Evolutionary conservation across 2,797 vertebrate genomes (phyloP).

Genomic region (Poeciliopsis presidionis): DNA sequence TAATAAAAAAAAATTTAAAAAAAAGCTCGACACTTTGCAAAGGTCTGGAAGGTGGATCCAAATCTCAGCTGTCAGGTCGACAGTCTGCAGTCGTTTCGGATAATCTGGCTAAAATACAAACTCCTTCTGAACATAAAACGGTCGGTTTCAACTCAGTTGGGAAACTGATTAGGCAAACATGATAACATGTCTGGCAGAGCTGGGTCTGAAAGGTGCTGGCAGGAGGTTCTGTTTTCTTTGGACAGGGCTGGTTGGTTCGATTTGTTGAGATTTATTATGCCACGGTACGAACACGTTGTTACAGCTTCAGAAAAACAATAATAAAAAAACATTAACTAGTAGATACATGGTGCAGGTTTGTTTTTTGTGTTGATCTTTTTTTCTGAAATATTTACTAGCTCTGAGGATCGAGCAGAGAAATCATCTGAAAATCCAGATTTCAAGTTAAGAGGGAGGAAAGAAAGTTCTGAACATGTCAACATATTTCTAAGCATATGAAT

Average conservation of each 20-base stretch:
- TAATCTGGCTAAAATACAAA: not conserved
- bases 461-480: not conserved
- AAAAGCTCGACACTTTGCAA: not conserved
- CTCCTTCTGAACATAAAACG: not conserved
- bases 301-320: not conserved
- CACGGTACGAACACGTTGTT: not conserved
- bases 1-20: too few relatives aligned
- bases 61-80: not conserved
- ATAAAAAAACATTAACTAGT: not conserved
- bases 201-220: rapidly evolving
- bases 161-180: conserved; percentile 1
- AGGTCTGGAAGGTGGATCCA: not conserved
- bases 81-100: not conserved
- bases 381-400: not conserved
- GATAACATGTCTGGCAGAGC: not conserved
- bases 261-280: not conserved
- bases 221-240: not conserved
- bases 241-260: not conserved
- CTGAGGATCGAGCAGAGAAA: not conserved
- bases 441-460: not conserved
- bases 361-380: not conserved
- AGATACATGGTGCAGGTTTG: not conserved
- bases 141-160: not conserved
- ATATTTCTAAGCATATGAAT: not conserved
- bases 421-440: not conserved